A percentile compares a stretch with the other conserved stretches of the same genome.
phyloP scores from a whole-genome alignment of 1,140 invertebrate species.

The Lasioglossum albipes region DNA sequence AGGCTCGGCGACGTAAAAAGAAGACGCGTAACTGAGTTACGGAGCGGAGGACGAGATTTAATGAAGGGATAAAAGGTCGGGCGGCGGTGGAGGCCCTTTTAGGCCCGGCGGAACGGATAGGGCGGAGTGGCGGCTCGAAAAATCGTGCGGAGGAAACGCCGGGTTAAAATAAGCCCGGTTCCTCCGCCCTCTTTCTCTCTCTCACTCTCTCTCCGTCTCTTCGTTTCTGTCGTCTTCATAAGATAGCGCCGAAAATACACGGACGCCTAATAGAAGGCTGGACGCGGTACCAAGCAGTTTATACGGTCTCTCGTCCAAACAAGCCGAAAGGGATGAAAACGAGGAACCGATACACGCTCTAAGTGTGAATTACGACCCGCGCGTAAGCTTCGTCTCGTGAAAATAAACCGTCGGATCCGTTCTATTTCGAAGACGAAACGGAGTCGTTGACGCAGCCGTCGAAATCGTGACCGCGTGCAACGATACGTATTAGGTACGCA shows the following conservation, averaged over 20 bases:
- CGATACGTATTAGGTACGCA: no score
- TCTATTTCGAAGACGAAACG: background rate
- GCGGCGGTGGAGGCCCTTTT: conserved; percentile 1
- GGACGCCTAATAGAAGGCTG: conserved; percentile 21
- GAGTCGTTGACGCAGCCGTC: no score
- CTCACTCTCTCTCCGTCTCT: background rate
- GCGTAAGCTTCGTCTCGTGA: background rate
- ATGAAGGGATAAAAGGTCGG: conserved; percentile 35
- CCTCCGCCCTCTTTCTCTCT: background rate
- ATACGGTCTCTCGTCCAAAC: conserved; percentile 20
- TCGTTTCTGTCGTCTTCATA: conserved; percentile 5
- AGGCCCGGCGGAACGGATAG: background rate
- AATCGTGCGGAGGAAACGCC: conserved; percentile 35
- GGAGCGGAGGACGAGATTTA: conserved; percentile 22
- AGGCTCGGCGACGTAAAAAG: background rate
- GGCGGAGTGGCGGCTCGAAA: conserved; percentile 27
- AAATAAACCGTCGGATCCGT: conserved; percentile 18
- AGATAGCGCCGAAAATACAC: conserved; percentile 39
- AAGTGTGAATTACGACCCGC: conserved; percentile 15
- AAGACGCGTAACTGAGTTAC: conserved; percentile 5
- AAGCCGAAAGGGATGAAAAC: conserved; percentile 24
- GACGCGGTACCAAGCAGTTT: background rate
- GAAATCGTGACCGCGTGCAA: no score
- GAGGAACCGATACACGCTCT: conserved; percentile 2
- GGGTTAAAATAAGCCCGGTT: conserved; percentile 43